Base-by-base conservation (phyloP, 2,888 invertebrate species). In the Resseliella maxima region DNA sequence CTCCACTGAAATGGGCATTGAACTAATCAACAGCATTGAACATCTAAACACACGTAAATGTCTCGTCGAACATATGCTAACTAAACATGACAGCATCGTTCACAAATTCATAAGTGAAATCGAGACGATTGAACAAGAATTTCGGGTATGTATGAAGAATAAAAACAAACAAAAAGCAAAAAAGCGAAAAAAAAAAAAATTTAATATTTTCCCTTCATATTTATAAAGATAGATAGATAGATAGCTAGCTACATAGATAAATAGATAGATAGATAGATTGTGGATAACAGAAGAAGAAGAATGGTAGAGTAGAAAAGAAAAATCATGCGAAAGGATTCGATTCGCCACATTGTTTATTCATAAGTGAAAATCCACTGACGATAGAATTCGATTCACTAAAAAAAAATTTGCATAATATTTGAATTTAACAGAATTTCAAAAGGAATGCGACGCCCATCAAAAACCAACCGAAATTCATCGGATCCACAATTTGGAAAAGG, bases 51-150 rank as follows among this genome's bases (percentile, higher is more conserved):
- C 96, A 0, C 93, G 97, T 0, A 92, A 93, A 86, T 92, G 94
- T 0, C 95, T 98, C 87, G 93, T 94, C 86, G 92, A 94, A 15
- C 94, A 95, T 88, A 92, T 98, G 86, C 92, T 94, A 89, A 94
- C 94, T 86, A 97, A 98, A 90, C 97, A 96, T 89, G 96, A 96
- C 88, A 94, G 96, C 45, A 94, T 98, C 85, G 93, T 98, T 92
- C 93, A 95, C 85, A 97, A 96, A 90, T 98, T 97, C 89, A 94
- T 94, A 86, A 95, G 95, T 88, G 98, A 98, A 92, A 94, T 98
- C 85, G 93, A 93, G 24, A 91, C 92, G 2, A 93, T 96, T 81
- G 96, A 95, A 89, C 93, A 93, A 88, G 93, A 93, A 87, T 96
- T 95, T 89, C 93, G 93, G 90, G 96, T 95, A 89, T 90, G 91